phyloP scores from a whole-genome alignment of 2,113 vertebrate species.

The Uropsilus gracilis region DNA sequence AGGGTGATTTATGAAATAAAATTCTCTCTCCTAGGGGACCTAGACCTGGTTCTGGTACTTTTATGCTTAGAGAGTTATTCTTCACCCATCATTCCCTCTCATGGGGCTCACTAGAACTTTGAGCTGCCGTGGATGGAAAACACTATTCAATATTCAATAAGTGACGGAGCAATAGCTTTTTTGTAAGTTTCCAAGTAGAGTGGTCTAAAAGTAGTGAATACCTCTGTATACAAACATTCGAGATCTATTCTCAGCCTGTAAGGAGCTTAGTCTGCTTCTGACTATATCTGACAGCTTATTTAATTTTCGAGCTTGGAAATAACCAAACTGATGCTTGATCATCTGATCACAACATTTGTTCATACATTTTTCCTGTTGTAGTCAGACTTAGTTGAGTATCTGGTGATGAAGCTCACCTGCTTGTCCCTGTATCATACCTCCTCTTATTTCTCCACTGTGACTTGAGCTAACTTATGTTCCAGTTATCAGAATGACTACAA shows the following conservation, averaged over 20 bases:
- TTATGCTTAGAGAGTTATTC: not conserved
- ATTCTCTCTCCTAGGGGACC: not conserved
- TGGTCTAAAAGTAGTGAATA: not conserved
- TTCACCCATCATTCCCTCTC: not conserved
- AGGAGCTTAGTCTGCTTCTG: not conserved
- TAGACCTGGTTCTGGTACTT: not conserved
- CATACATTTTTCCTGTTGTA: not conserved
- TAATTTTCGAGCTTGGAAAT: too few species aligned
- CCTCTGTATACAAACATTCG: not conserved
- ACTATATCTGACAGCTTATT: not conserved
- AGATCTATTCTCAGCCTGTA: constrained; percentile 5
- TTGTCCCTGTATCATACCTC: not conserved
- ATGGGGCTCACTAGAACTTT: not conserved
- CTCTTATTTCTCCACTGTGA: not conserved
- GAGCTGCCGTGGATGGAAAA: constrained; percentile 1
- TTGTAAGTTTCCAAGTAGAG: constrained; percentile 34
- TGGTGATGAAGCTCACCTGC: not conserved
- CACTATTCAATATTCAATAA: not conserved
- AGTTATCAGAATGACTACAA: not conserved
- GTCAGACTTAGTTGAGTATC: not conserved
- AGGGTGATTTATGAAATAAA: not conserved
- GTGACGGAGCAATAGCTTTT: not conserved
- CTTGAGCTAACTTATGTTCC: not conserved
- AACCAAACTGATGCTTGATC: not conserved
- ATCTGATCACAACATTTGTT: not conserved